phyloP scores from a whole-genome alignment of 2,113 vertebrate genomes.

The pig (Sus scrofa) region T2T-Sscrofa CM000814.6:143910501-143911000 shows the following conservation, averaged over 20 bases:
- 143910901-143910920: fast-evolving
- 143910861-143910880: neutral
- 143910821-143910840: neutral
- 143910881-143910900: neutral
- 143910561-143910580: neutral
- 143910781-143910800: neutral
- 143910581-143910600: neutral
- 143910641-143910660: neutral
- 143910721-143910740: neutral
- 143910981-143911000: neutral
- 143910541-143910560: no score
- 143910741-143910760: neutral
- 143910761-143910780: neutral
- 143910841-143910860: neutral
- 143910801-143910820: neutral
- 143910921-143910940: neutral
- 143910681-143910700: neutral
- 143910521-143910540: no score
- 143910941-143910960: neutral
- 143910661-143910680: neutral
- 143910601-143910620: neutral
- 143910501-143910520: no score
- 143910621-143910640: neutral
- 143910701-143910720: neutral
- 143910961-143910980: neutral